Conservation (phyloP, 2,888 invertebrate genomes). For the Myathropa florea region DNA sequence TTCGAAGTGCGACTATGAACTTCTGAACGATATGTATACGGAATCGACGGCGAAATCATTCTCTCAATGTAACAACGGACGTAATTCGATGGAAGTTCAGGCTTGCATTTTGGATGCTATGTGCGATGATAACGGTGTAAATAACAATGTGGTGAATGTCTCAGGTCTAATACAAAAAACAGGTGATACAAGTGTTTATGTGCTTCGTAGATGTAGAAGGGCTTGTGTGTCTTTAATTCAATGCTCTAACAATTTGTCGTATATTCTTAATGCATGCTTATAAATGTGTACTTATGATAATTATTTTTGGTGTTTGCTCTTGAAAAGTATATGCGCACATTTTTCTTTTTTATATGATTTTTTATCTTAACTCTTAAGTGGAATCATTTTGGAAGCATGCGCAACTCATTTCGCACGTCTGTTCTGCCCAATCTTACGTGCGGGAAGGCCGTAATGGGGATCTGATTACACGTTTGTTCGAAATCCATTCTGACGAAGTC, state of each 20-base stretch:
- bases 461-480: not conserved
- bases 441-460: not conserved
- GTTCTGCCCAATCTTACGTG: not conserved
- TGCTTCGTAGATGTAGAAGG: constrained; percentile 28
- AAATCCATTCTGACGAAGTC: not conserved
- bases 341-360: too few species aligned
- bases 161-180: constrained; percentile 47
- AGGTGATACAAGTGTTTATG: constrained; percentile 60
- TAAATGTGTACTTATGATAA: not conserved
- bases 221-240: not conserved
- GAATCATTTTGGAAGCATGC: not conserved
- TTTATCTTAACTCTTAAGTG: not conserved
- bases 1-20: constrained; percentile 67
- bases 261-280: constrained; percentile 14
- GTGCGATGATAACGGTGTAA: constrained; percentile 62
- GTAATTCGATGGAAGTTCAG: constrained; percentile 64
- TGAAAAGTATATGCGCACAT: not conserved
- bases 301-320: not conserved
- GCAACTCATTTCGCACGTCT: not conserved
- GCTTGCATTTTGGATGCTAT: constrained; percentile 65
- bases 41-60: constrained; percentile 37
- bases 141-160: constrained; percentile 63
- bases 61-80: constrained; percentile 60
- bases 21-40: constrained; percentile 57
- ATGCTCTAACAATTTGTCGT: not conserved